Percentiles rank a stretch among this genome's conserved stretches.
phyloP scores from a whole-genome alignment of 2,113 vertebrate species.

The Cololabis saira region DNA sequence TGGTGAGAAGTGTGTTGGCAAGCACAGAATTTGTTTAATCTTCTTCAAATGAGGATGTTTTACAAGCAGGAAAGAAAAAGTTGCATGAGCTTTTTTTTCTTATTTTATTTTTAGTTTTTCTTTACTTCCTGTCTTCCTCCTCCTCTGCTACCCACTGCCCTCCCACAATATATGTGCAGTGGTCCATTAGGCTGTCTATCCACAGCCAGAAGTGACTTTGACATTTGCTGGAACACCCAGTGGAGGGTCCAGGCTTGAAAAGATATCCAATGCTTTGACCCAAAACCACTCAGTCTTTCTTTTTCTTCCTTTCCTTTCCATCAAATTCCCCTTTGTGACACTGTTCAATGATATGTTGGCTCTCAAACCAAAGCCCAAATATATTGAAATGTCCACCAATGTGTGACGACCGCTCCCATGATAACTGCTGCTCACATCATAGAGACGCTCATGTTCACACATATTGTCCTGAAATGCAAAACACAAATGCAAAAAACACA shows the following conservation, averaged over 20 bases:
- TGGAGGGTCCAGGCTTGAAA: constrained; percentile 75
- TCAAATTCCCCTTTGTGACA: constrained; percentile 75
- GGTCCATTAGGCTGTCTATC: constrained; percentile 76
- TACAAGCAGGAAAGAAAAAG: constrained; percentile 14
- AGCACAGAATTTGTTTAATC: constrained; percentile 46
- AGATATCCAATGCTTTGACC: constrained; percentile 74
- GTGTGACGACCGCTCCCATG: constrained; percentile 18
- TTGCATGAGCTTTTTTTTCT: constrained; percentile 32
- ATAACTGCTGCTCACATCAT: constrained; percentile 22
- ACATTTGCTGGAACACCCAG: constrained; percentile 76
- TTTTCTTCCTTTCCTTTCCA: constrained; percentile 58
- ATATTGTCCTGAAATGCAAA: constrained; percentile 21
- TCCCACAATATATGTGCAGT: constrained; percentile 57
- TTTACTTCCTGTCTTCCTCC: constrained; percentile 28
- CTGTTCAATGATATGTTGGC: constrained; percentile 61
- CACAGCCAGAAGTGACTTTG: constrained; percentile 73
- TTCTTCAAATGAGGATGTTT: constrained; percentile 24
- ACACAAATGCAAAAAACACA: constrained; percentile 33
- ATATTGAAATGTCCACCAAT: constrained; percentile 58
- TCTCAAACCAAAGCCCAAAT: constrained; percentile 64
- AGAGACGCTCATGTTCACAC: background rate
- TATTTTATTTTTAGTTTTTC: constrained; percentile 33
- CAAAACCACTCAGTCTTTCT: constrained; percentile 71
- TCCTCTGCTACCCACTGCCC: constrained; percentile 29
- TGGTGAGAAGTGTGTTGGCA: constrained; percentile 52